phyloP scores from a whole-genome alignment of 2,888 invertebrate species.

The Lasioglossum leucozonium region DNA sequence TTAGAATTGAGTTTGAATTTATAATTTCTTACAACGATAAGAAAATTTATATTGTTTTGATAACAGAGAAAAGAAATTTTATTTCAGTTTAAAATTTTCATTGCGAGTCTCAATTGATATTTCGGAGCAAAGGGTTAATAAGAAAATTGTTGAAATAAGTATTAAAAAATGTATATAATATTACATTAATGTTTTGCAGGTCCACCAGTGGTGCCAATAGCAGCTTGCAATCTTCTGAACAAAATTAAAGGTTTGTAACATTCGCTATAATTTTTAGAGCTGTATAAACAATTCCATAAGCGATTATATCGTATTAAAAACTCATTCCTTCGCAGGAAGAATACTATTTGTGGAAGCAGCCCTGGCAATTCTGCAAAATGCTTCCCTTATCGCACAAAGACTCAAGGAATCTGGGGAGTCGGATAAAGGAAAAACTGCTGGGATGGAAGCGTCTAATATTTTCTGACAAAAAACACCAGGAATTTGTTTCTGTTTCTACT shows the following conservation, averaged over 20 bases:
- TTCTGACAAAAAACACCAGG: conserved; percentile 95
- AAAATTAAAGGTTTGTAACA: neutral
- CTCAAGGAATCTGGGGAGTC: conserved; percentile 87
- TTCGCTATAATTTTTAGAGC: neutral
- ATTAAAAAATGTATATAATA: neutral
- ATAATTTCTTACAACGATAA: neutral
- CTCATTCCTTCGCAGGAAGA: conserved; percentile 40
- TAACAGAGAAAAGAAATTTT: neutral
- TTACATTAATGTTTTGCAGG: neutral
- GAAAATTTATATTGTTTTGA: neutral
- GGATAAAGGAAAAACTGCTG: conserved; percentile 90
- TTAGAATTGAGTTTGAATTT: neutral
- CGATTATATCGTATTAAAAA: neutral
- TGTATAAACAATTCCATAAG: neutral
- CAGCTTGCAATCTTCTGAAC: neutral
- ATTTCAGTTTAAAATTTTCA: neutral
- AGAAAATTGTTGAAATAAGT: neutral
- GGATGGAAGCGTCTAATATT: conserved; percentile 94
- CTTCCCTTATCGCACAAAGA: conserved; percentile 92
- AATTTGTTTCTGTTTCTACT: conserved; percentile 96
- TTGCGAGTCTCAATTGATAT: neutral
- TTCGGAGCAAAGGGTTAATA: neutral
- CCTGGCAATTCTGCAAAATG: conserved; percentile 85
- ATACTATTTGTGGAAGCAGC: conserved; percentile 4
- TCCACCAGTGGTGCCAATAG: neutral